Conservation (phyloP, 2,797 vertebrate genomes). For the Cossypha dichroa region DNA sequence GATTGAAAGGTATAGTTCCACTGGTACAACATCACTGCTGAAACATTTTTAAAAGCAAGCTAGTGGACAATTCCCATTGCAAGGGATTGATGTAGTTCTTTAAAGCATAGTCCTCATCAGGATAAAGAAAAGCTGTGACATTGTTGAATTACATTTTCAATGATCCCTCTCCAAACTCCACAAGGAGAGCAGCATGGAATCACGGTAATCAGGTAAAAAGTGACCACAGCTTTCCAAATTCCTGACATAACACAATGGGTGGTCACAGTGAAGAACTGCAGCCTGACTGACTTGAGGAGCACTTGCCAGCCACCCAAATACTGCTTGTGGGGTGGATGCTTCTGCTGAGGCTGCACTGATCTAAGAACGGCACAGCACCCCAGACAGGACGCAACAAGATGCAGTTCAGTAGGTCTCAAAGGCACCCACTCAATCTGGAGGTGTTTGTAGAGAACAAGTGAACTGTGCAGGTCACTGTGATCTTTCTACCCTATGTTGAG, state of each 20-base stretch:
- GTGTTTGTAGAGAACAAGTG: not conserved
- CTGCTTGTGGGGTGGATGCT: rapidly evolving
- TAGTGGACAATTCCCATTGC: not conserved
- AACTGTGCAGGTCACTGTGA: not conserved
- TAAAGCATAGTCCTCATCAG: not conserved
- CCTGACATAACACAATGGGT: rapidly evolving
- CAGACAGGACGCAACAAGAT: not conserved
- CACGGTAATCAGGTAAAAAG: not conserved
- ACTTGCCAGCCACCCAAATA: not conserved
- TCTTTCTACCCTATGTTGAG: not conserved
- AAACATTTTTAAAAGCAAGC: not conserved
- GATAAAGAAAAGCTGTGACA: not conserved
- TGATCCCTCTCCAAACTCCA: not conserved
- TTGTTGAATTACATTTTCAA: not conserved
- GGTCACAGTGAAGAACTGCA: not conserved
- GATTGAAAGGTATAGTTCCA: not conserved
- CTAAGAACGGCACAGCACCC: not conserved
- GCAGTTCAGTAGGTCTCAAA: not conserved
- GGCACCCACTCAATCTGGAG: not conserved
- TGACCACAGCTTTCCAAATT: not conserved
- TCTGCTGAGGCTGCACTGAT: not conserved
- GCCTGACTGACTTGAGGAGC: not conserved
- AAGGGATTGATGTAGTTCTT: not conserved
- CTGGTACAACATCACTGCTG: not conserved
- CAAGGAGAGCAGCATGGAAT: not conserved